A percentile compares a stretch with the other conserved stretches of the same genome.
Evolutionary conservation across 2,888 invertebrate species (phyloP).

Genomic region (Eilema depressum): DNA sequence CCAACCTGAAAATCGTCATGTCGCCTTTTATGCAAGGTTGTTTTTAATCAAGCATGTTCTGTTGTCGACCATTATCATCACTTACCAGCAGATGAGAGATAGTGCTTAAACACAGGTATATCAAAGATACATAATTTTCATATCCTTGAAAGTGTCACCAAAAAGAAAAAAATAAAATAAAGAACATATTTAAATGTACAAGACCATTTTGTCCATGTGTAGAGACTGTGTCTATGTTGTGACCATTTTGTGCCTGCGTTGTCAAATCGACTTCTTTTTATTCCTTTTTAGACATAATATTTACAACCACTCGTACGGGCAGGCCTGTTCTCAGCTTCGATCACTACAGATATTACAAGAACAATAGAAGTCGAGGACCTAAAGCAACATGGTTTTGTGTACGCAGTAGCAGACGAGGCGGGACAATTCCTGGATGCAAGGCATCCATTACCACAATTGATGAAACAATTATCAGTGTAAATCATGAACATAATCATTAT

Average conservation of each 20-base stretch:
- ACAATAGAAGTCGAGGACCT: conserved; percentile 55
- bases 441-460: conserved; percentile 36
- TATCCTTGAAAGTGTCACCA: neutral
- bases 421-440: conserved; percentile 27
- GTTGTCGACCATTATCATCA: neutral
- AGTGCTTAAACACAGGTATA: neutral
- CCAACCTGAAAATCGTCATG: neutral
- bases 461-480: conserved; percentile 30
- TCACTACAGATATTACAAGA: conserved; percentile 58
- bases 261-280: neutral
- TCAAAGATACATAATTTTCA: too few species aligned
- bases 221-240: neutral
- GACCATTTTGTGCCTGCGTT: neutral
- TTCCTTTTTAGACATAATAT: conserved; percentile 36
- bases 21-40: too few species aligned
- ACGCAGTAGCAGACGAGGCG: conserved; percentile 31
- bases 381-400: conserved; percentile 65
- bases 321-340: conserved; percentile 57
- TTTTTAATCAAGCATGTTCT: neutral
- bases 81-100: neutral
- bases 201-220: neutral
- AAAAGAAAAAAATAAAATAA: neutral
- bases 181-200: neutral
- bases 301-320: conserved; percentile 53
- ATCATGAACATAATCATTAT: conserved; percentile 36